phyloP scores from a whole-genome alignment of 2,888 invertebrate species.

The Eupithecia insigniata region DNA sequence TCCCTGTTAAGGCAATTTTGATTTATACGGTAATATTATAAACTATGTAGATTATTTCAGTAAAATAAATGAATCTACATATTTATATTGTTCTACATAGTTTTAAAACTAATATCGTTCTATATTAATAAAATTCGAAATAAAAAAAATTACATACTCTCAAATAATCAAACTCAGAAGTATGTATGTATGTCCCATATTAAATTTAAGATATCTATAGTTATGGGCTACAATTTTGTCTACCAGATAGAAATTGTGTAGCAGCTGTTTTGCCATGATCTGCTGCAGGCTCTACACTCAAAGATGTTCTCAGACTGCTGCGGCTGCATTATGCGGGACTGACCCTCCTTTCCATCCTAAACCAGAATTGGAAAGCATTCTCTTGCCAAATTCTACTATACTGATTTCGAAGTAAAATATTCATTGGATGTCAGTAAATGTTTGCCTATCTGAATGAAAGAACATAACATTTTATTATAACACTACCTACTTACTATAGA shows the following conservation, averaged over 20 bases:
- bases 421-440: not conserved
- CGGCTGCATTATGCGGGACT: constrained; percentile 33
- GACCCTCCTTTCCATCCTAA: constrained; percentile 25
- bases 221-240: not conserved
- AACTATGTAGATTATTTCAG: too few relatives aligned
- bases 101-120: too few relatives aligned
- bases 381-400: constrained; percentile 25
- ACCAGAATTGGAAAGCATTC: constrained; percentile 21
- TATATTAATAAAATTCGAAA: too few relatives aligned
- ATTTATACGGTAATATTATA: too few relatives aligned
- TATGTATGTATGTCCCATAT: too few relatives aligned
- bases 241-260: not conserved
- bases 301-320: constrained; percentile 31
- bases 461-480: not conserved
- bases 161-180: too few relatives aligned
- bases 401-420: constrained; percentile 19
- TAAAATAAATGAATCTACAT: too few relatives aligned
- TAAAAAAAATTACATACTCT: too few relatives aligned
- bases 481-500: too few relatives aligned
- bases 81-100: too few relatives aligned
- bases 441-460: not conserved
- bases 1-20: too few relatives aligned
- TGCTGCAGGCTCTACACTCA: constrained; percentile 19
- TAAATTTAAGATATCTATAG: not conserved
- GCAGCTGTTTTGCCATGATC: constrained; percentile 6